Base-by-base conservation (phyloP, 2,113 vertebrate species). In the Podocnemis expansa region DNA sequence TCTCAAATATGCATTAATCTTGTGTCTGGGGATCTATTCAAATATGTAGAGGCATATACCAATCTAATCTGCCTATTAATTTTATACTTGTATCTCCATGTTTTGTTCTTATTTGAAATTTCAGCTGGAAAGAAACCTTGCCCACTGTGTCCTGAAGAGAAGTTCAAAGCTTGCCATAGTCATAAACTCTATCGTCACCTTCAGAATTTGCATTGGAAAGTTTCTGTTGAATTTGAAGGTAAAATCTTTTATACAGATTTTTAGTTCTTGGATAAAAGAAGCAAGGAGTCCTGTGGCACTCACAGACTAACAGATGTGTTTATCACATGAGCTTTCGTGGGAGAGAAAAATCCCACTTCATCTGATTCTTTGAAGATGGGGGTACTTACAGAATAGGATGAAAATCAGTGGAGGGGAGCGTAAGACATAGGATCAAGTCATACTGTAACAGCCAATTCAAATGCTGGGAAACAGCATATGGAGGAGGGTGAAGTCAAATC, bases 211-310 rank as follows among this genome's bases (percentile, higher is more conserved):
- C 99, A 99, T 97, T 99, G 99, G 99, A 99, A 99, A 95, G 98
- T 99, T 92, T 99, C 99, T 76, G 99, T 99, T 92, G 99, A 99
- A 97, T 99, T 99, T 98, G 98, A 99, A 99, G 99, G 99, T 99
- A 97, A 86, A 78, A 9, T 9, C n/a, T 79, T 3, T 55, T 19
- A 4, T 21, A 1, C 83, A 78, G 16, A 45, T 76, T 76, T 25
- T 45, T 76, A n/a, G 2, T 67, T n/a, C 16, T 67, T n/a, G 34
- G 5, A 14, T n/a, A 45, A n/a, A n/a, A n/a, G n/a, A n/a, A n/a
- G n/a, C n/a, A n/a, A n/a, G n/a, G n/a, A n/a, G n/a, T n/a, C n/a
- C n/a, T n/a, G n/a, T n/a, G n/a, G n/a, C n/a, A n/a, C n/a, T n/a
- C n/a, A n/a, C n/a, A n/a, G n/a, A n/a, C n/a, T n/a, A n/a, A n/a